Evolutionary conservation across 2,797 vertebrate species (phyloP), one percentile per base, ranked within the genome.

Genomic region (Helicolenus hilgendorfi): DNA sequence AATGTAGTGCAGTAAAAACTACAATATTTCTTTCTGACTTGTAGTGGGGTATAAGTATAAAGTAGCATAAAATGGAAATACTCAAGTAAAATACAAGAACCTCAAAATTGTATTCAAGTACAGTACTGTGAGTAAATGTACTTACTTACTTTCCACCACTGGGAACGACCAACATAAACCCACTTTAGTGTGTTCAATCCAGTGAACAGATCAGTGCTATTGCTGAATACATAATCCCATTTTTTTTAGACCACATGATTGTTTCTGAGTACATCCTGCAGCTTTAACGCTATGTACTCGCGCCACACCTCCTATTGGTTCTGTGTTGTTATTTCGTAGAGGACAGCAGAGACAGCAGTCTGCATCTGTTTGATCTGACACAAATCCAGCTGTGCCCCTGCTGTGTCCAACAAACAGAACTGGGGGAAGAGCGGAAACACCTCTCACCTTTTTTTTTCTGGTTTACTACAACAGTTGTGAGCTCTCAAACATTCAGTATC

Each of bases 381-480:
- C 6, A 59, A 24, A 20, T 69, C 56, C 81, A 87, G 38, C 59
- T 83, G 85, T 55, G 45, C 1, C 3, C 74, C 33, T 35, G 26
- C 62, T 73, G 78, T n/a, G 29, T 38, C 56, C 31, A 38, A 70
- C 38, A 49, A 64, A 75, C 38, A 53, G 11, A 72, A 9, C 26
- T 26, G 33, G 2, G n/a, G 73, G 5, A 78, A 49, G 20, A 41
- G 5, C 38, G 64, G 29, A 60, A 78, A 14, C 20, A 67, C 9
- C 22, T 65, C n/a, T 59, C 35, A 49, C 27, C 14, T 81, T 56
- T 71, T 59, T n/a, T 73, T 70, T 31, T 38, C 11, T 64, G 31
- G 7, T 41, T 36, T 53, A 8, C 4, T 27, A 4, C 5, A 49
- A 59, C 36, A 36, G 15, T 70, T 53, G 10, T 70, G 18, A 53